Evolutionary conservation across 2,113 vertebrate species (phyloP).

Genomic region (Perca fluviatilis): DNA sequence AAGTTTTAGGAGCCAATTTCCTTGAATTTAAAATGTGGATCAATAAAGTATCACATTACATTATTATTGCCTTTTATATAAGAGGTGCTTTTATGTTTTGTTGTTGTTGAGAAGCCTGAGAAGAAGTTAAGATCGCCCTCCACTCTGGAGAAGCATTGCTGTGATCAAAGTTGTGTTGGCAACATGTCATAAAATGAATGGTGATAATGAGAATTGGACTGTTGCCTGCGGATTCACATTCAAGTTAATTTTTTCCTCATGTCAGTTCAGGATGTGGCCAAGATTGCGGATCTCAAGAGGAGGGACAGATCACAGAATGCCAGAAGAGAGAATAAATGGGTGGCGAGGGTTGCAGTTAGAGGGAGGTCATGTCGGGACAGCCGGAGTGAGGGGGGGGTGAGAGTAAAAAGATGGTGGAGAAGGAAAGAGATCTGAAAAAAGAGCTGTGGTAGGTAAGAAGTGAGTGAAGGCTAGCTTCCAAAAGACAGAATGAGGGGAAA

Average conservation of each 20-base stretch:
- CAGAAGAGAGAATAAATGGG: constrained; percentile 31
- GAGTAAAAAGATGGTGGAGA: constrained; percentile 42
- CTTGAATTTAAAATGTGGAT: constrained; percentile 35
- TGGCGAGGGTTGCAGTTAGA: constrained; percentile 27
- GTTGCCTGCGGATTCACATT: constrained; percentile 31
- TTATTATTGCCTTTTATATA: constrained; percentile 35
- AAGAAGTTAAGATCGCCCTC: constrained; percentile 14
- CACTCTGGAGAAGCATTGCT: constrained; percentile 25
- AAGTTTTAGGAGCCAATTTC: constrained; percentile 27
- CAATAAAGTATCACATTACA: constrained; percentile 30
- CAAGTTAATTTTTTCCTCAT: constrained; percentile 52
- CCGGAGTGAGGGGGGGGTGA: constrained; percentile 51
- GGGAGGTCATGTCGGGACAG: constrained; percentile 42
- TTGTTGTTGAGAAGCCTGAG: constrained; percentile 22
- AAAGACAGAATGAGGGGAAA: constrained; percentile 45
- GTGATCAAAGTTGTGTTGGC: constrained; percentile 52
- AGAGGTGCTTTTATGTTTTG: constrained; percentile 34
- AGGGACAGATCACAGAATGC: constrained; percentile 25
- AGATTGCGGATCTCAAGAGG: constrained; percentile 17
- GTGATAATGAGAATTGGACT: constrained; percentile 61
- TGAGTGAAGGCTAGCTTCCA: constrained; percentile 49
- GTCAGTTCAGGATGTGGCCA: constrained; percentile 41
- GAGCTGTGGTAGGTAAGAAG: constrained; percentile 56
- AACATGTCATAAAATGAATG: constrained; percentile 31
- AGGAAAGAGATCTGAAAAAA: constrained; percentile 51